Percentiles rank a stretch among this genome's conserved stretches.
Conservation (phyloP, 1,140 invertebrate genomes). For the Vanessa atalanta region DNA sequence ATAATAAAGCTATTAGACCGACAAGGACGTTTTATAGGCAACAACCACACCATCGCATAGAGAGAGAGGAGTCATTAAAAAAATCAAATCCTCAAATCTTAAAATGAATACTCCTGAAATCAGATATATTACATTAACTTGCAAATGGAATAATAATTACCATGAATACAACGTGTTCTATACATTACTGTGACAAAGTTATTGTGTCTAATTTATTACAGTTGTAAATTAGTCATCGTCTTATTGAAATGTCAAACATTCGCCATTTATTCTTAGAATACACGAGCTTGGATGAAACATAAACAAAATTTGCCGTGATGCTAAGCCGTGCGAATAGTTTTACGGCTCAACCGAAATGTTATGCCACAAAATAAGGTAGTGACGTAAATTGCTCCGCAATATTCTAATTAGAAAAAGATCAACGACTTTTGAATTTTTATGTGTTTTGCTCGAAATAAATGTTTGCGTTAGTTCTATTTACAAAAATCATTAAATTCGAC, state of each 20-base stretch:
- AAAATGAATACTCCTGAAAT: no score
- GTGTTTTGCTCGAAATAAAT: conserved; percentile 17
- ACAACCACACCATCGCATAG: no score
- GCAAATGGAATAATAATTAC: no score
- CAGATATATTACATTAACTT: no score
- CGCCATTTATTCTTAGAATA: conserved; percentile 4
- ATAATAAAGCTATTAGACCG: no score
- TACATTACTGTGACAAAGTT: no score
- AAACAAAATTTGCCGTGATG: conserved; percentile 15
- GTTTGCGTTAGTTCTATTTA: conserved; percentile 10
- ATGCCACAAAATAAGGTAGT: conserved; percentile 11
- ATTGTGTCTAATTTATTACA: no score
- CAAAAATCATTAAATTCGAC: conserved; percentile 3
- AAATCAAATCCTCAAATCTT: no score
- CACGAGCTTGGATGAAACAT: conserved; percentile 11
- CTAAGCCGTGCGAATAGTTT: conserved; percentile 20
- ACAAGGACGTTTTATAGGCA: no score
- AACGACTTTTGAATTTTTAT: conserved; percentile 21
- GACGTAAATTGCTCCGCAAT: conserved; percentile 27
- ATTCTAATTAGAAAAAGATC: conserved; percentile 27
- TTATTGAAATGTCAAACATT: background rate
- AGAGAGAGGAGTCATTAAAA: no score
- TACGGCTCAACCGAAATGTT: conserved; percentile 29
- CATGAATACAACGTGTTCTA: no score
- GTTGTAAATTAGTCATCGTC: no score